Conservation (phyloP, 2,888 invertebrate genomes). For the Pachymerium ferrugineum region DNA sequence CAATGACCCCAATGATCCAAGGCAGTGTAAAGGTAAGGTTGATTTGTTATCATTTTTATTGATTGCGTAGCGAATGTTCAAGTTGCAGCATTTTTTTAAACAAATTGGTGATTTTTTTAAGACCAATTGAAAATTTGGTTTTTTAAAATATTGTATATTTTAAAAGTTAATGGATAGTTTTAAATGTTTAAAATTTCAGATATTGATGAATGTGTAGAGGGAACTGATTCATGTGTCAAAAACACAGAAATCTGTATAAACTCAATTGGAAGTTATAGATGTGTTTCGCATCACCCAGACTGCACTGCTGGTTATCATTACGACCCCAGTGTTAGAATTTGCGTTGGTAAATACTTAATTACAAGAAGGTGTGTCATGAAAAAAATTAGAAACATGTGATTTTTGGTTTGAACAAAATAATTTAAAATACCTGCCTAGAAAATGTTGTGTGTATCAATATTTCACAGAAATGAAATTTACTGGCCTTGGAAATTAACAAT, state of each 20-base stretch:
- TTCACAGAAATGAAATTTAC: too few relatives aligned
- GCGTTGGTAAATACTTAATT: constrained; percentile 41
- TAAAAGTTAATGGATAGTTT: neutral
- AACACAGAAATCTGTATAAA: constrained; percentile 51
- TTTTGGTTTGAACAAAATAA: too few relatives aligned
- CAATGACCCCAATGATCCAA: neutral
- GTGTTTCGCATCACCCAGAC: constrained; percentile 44
- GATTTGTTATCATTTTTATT: neutral
- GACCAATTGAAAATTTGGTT: too few relatives aligned
- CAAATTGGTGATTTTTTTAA: neutral
- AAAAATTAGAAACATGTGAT: too few relatives aligned
- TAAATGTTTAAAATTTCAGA: constrained; percentile 39
- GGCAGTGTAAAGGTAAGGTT: neutral
- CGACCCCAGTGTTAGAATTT: constrained; percentile 38
- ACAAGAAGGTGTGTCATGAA: too few relatives aligned
- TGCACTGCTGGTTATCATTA: constrained; percentile 50
- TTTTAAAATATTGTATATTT: neutral
- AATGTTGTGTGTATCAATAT: too few relatives aligned
- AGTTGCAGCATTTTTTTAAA: neutral
- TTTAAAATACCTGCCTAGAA: too few relatives aligned
- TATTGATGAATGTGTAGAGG: constrained; percentile 45
- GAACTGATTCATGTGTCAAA: constrained; percentile 45
- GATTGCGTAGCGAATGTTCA: neutral
- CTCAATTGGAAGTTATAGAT: constrained; percentile 51
- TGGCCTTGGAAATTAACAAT: too few relatives aligned